Evolutionary conservation across 2,797 vertebrate species (phyloP), one percentile per base, ranked within the genome.

Genomic region (Hydrolagus colliei): DNA sequence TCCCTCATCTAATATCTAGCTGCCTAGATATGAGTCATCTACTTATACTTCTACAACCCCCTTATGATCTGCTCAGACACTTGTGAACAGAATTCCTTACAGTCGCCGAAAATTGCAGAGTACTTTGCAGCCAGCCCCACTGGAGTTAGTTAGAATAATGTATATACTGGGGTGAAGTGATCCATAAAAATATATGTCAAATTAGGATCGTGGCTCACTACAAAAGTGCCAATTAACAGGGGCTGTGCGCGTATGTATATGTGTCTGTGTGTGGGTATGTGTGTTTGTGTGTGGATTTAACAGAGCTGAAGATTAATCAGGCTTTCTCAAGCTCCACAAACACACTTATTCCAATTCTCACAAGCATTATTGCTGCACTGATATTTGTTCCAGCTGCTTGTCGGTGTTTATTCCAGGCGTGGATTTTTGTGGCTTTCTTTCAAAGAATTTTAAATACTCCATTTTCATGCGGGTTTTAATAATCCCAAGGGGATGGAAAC

Each of bases 271-370:
- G 0, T 87, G 79, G 86, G 86, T 89, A 6, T 52, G 41, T 52
- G 0, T 87, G 79, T 86, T 85, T 89, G 32, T 88, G 71, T 78
- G 86, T 91, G 90, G 88, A 88, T 90, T 90, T 93, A 95, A 94
- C 93, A 91, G 90, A 91, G 90, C 79, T 10, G 89, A 91, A 91
- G 90, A 93, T 93, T 92, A 93, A 92, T 93, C 92, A 93, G 90
- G 86, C 89, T 92, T 92, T 92, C 27, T 27, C 92, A 91, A 89
- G 90, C 89, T 91, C 92, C 79, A 71, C 63, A 91, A 92, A 92
- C 88, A 91, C 74, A 87, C 91, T 72, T 75, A 89, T 90, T 86
- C 86, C 87, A 87, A 89, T 87, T 89, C 89, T 91, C 88, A 93
- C 93, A 92, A 73, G 89, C 88, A 90, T 75, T 87, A 87, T 88